Conservation (phyloP, 2,113 vertebrate species). For the Xerus inauris region DNA sequence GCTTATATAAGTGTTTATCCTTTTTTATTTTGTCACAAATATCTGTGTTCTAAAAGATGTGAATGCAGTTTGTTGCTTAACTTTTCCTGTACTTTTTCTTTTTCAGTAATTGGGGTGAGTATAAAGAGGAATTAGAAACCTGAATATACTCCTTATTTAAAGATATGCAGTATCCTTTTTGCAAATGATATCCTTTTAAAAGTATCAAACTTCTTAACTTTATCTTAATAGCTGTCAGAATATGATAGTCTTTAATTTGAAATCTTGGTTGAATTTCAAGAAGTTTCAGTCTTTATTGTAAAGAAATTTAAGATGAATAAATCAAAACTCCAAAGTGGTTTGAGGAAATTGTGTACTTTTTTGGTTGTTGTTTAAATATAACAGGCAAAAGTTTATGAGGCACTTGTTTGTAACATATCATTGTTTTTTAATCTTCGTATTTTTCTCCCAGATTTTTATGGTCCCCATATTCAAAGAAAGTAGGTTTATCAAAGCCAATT, state of each 20-base stretch:
- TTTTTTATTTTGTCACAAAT: slow-evolving; percentile 62
- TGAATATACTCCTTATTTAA: slow-evolving; percentile 87
- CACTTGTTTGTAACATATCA: slow-evolving; percentile 22
- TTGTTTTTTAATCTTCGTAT: slow-evolving; percentile 52
- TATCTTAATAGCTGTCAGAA: slow-evolving; percentile 33
- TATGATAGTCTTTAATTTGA: slow-evolving; percentile 62
- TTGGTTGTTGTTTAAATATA: slow-evolving; percentile 38
- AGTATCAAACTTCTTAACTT: slow-evolving; percentile 64
- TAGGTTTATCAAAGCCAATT: slow-evolving; percentile 40
- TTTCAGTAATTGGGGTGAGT: slow-evolving; percentile 92
- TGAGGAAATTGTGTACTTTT: slow-evolving; percentile 36
- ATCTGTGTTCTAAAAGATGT: slow-evolving; percentile 60
- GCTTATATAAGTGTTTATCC: slow-evolving; percentile 52
- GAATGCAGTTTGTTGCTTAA: slow-evolving; percentile 74
- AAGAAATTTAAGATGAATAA: slow-evolving; percentile 49
- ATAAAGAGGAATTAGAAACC: slow-evolving; percentile 89
- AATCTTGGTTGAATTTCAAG: slow-evolving; percentile 69
- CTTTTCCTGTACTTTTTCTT: slow-evolving; percentile 83
- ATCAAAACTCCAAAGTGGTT: slow-evolving; percentile 36
- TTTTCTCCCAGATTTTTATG: slow-evolving; percentile 61
- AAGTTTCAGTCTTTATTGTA: not conserved
- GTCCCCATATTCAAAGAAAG: slow-evolving; percentile 38
- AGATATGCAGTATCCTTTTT: slow-evolving; percentile 91
- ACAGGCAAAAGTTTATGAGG: slow-evolving; percentile 26
- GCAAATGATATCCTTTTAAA: slow-evolving; percentile 88